Base-by-base conservation (phyloP, 2,888 invertebrate species). In the Drosophila subquinaria region DNA sequence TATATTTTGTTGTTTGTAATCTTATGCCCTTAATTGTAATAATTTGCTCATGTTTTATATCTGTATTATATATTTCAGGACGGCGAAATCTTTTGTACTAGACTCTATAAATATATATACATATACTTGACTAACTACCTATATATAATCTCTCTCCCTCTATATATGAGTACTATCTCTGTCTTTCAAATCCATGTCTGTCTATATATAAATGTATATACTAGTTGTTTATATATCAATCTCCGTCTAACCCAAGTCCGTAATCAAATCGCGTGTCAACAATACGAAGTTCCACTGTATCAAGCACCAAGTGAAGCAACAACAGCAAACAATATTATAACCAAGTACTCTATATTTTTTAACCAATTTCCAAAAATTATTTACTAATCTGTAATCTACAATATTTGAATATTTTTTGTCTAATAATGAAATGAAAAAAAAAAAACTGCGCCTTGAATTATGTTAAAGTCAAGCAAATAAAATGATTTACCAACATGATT, bases 71-170 rank as follows among this genome's bases (percentile, higher is more conserved):
- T 93, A 93, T 94, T 94, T 93, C 94, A 95, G 94, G 94, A 93
- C 94, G 94, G 93, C 94, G 94, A 93, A 94, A 94, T 92, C 94
- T 94, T 91, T 94, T 94, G 91, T 94, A 94, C 94, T 94, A 94
- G 94, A 94, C 92, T 92, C 79, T 90, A 79, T 87, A 76, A 59
- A 69, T 72, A 76, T 74, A 79, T 77, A 75, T 68, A 48, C 68
- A 61, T 61, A 65, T 65, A 48, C 62, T 27, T 36, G 33, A 38
- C 38, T 38, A 38, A 38, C 38, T n/a, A 38, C 42, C 40, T 65
- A 57, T 47, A 73, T 52, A 73, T 50, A 69, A 71, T 70, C 11
- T 47, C 63, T 64, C 43, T 17, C 33, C 30, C 38, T 69, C 27
- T 81, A 50, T 52, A 38, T 50, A 52, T 59, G 73, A 82, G 82